Base-by-base conservation (phyloP, 2,888 invertebrate genomes). In the Cyclophora albipunctata region DNA sequence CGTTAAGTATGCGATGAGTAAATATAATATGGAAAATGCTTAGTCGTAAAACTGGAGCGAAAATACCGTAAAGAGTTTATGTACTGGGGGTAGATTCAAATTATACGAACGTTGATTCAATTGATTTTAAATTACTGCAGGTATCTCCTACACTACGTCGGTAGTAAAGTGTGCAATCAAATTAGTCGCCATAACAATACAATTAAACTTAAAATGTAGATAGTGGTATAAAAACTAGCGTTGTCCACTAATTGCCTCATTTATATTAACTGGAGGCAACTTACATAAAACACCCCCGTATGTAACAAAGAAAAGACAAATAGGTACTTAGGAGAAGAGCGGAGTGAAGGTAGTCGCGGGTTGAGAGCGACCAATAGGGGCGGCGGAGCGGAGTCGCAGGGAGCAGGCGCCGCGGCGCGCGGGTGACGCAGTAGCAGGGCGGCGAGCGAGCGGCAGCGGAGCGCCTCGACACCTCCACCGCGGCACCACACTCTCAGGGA, bases 401-500 rank as follows among this genome's bases (percentile, higher is more conserved):
- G 4, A 5, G 37, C 5, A 37, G 37, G 37, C 37, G 37, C 20
- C 20, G 20, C 20, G 20, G 20, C 78, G 68, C 61, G 57, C 20
- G 71, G 69, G 64, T 78, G 82, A 77, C 83, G 82, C 82, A 83
- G 75, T 74, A 72, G 68, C 62, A 68, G 75, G 75, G 75, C 75
- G 77, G 70, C 79, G 81, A 77, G 81, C 77, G 5, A 4, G 20
- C 34, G 33, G 73, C 34, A 43, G 73, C 74, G 71, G 72, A 76
- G 73, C 67, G 67, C 63, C 69, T 63, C 73, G 72, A 65, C 71
- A 73, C 62, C 64, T 37, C 4, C 37, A 37, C 37, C 37, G 37
- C 70, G 74, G 66, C 69, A 71, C 70, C 69, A 75, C 72, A 75
- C 71, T 69, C 67, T 44, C 52, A 45, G 45, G 44, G 45, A 51